A percentile compares a stretch with the other conserved stretches of the same genome.
phyloP scores from a whole-genome alignment of 2,113 vertebrate species.

The Bos indicus region DNA sequence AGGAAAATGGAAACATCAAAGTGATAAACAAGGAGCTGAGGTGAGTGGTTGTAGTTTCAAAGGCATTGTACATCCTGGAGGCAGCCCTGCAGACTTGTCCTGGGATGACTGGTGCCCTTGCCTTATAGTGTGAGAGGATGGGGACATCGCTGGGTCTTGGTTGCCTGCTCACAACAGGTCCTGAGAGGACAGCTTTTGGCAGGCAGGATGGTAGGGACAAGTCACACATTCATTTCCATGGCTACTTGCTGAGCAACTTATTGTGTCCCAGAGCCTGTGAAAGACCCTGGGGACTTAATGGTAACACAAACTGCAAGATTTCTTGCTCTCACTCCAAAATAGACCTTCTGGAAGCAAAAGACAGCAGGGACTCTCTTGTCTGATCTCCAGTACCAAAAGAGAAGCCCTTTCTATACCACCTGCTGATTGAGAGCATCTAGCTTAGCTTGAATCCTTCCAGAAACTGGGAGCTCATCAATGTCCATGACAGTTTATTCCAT shows the following conservation, averaged over 20 bases:
- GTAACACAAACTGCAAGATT: background rate
- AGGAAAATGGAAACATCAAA: conserved; percentile 82
- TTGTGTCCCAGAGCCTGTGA: background rate
- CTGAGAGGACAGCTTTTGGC: background rate
- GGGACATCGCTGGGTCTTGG: background rate
- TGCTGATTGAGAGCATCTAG: background rate
- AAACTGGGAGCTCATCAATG: background rate
- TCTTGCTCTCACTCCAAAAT: background rate
- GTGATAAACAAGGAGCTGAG: conserved; percentile 84
- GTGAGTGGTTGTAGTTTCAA: conserved; percentile 68
- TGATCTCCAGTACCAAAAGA: background rate
- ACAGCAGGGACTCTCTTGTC: background rate
- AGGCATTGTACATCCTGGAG: background rate
- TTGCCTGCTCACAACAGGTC: background rate
- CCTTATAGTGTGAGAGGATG: background rate
- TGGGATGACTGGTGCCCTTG: background rate
- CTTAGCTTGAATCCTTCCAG: background rate
- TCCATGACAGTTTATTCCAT: background rate
- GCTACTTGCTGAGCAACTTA: background rate
- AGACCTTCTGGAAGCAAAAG: background rate
- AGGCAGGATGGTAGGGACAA: background rate
- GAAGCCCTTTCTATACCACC: background rate
- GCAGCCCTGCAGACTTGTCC: background rate
- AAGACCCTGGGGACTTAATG: background rate
- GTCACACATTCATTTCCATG: background rate